Conservation (phyloP, 2,797 vertebrate species). For the Cirrhinus mrigala region DNA sequence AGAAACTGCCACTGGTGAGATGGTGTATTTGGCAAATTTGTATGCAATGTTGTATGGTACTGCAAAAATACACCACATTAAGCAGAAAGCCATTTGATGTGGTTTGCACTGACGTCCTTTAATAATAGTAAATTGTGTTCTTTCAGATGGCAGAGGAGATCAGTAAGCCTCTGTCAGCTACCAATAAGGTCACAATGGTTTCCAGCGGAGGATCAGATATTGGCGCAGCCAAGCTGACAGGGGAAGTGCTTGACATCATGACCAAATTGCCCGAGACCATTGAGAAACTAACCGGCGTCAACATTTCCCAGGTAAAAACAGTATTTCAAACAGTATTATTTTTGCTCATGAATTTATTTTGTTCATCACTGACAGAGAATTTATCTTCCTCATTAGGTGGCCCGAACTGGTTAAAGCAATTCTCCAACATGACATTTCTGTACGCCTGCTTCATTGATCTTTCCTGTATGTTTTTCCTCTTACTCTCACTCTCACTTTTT, state of each 20-base stretch:
- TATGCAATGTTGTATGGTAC: no score
- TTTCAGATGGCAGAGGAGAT: constrained; percentile 89
- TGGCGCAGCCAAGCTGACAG: constrained; percentile 85
- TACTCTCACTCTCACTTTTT: background rate
- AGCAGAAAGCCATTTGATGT: background rate
- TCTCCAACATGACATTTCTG: background rate
- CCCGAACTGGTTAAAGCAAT: constrained; percentile 34
- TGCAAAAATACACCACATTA: background rate
- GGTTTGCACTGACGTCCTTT: background rate
- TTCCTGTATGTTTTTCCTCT: background rate
- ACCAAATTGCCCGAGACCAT: constrained; percentile 81
- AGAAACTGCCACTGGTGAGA: constrained; percentile 88
- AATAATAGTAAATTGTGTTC: background rate
- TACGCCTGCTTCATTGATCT: constrained; percentile 35
- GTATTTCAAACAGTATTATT: background rate
- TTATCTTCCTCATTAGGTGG: constrained; percentile 38
- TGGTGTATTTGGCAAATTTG: background rate
- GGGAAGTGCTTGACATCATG: constrained; percentile 90
- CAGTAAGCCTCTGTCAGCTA: constrained; percentile 82
- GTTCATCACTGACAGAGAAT: background rate
- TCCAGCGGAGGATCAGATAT: constrained; percentile 83
- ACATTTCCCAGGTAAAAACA: constrained; percentile 83
- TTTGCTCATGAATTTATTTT: background rate
- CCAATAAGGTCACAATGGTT: constrained; percentile 87
- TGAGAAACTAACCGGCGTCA: constrained; percentile 88